A percentile compares a stretch with the other conserved stretches of the same genome.
Conservation (phyloP, 35 echinoderm and acorn worm species). For the Chiridota heheva region DNA sequence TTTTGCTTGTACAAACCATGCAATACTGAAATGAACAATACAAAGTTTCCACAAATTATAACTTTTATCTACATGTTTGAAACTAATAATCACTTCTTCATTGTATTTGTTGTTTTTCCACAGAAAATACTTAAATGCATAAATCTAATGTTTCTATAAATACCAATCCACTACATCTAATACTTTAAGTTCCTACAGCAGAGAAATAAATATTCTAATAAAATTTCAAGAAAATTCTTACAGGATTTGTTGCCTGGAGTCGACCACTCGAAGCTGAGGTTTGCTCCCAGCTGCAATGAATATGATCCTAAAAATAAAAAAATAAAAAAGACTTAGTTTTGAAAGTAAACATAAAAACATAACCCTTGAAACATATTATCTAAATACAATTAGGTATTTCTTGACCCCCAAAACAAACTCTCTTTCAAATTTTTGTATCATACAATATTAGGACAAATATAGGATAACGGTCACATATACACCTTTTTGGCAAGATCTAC, state of each 20-base stretch:
- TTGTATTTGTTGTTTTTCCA: not conserved
- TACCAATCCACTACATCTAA: too few species aligned
- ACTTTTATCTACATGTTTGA: not conserved
- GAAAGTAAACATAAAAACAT: not conserved
- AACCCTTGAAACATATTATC: not conserved
- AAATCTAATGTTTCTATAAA: too few species aligned
- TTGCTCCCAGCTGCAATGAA: slow-evolving; percentile 94
- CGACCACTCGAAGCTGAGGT: slow-evolving; percentile 82
- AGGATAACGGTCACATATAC: too few species aligned
- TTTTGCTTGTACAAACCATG: too few species aligned
- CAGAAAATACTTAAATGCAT: not conserved
- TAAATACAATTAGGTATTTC: not conserved
- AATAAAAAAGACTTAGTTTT: not conserved
- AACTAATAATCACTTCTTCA: not conserved
- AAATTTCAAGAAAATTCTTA: slow-evolving; percentile 43
- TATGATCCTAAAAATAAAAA: slow-evolving; percentile 48
- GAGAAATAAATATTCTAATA: not conserved
- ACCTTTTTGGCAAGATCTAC: too few species aligned
- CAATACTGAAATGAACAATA: too few species aligned
- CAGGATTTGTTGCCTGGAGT: slow-evolving; percentile 86
- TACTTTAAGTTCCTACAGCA: too few species aligned
- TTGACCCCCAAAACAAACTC: too few species aligned
- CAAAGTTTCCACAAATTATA: not conserved
- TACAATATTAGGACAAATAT: too few species aligned
- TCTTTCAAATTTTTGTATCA: too few species aligned